Conservation (phyloP, 2,888 invertebrate species). For the Spisula solida region DNA sequence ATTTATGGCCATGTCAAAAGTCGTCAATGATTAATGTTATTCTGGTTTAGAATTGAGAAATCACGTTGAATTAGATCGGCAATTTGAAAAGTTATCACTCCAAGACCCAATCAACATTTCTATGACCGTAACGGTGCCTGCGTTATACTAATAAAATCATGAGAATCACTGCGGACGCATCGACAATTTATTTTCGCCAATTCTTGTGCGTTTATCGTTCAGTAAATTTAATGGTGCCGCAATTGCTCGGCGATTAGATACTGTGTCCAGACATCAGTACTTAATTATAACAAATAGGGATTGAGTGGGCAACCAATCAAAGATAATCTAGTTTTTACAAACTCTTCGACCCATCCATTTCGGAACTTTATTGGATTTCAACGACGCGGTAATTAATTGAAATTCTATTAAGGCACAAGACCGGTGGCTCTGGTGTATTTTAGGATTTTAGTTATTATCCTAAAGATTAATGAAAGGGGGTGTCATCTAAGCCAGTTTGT, state of each 20-base stretch:
- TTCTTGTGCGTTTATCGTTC: slow-evolving; percentile 54
- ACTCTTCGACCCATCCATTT: slow-evolving; percentile 37
- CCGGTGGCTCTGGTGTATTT: slow-evolving; percentile 2
- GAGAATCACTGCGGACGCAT: slow-evolving; percentile 42
- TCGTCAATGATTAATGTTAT: slow-evolving; percentile 53
- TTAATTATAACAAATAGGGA: slow-evolving; percentile 75
- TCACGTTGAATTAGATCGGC: slow-evolving; percentile 47
- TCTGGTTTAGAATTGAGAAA: slow-evolving; percentile 48
- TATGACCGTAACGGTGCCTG: slow-evolving; percentile 56
- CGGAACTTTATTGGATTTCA: slow-evolving; percentile 44
- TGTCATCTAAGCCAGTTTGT: not conserved
- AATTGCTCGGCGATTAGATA: slow-evolving; percentile 59
- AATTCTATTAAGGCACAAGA: slow-evolving; percentile 45
- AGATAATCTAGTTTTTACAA: slow-evolving; percentile 64
- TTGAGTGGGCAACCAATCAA: slow-evolving; percentile 56
- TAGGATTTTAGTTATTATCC: not conserved
- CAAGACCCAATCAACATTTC: slow-evolving; percentile 42
- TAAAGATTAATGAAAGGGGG: not conserved
- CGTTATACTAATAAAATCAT: slow-evolving; percentile 66
- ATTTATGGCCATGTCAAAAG: slow-evolving; percentile 64
- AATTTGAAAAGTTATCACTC: slow-evolving; percentile 61
- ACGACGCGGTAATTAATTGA: slow-evolving; percentile 46
- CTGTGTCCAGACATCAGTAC: slow-evolving; percentile 51
- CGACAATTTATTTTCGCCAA: slow-evolving; percentile 35
- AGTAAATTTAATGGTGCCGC: slow-evolving; percentile 63